These are phyloP conservation scores for Mirounga angustirostris DNA, from an alignment of 2,113 vertebrate genomes.

Conservation along the genomic window DNA sequence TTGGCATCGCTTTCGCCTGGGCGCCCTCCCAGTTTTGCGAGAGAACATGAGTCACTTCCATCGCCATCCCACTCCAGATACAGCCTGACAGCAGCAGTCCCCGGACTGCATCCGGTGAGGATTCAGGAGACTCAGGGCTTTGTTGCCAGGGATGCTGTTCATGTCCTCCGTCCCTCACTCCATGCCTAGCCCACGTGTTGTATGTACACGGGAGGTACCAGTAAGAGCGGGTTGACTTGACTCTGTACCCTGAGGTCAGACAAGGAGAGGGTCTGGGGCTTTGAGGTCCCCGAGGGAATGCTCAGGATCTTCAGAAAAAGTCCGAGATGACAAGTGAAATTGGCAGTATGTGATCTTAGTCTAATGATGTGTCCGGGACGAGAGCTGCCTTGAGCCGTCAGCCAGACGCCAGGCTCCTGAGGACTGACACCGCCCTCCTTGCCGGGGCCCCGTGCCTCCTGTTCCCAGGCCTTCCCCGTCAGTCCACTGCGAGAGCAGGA, in stretches of 20 bases:
- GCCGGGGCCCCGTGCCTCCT: background rate
- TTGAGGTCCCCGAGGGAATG: background rate
- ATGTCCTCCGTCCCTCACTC: background rate
- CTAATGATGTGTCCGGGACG: background rate
- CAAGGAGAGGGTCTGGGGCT: background rate
- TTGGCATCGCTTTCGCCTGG: background rate
- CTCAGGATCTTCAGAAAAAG: background rate
- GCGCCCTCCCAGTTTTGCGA: background rate
- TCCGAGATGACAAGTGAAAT: background rate
- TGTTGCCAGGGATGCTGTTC: background rate
- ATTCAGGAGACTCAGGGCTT: background rate
- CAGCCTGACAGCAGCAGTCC: background rate
- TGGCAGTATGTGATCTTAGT: background rate
- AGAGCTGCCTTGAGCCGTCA: background rate
- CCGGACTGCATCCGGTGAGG: background rate
- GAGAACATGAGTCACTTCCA: background rate
- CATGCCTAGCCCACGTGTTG: background rate
- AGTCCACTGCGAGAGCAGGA: background rate
- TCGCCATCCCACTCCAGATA: fast-evolving
- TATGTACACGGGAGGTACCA: background rate
- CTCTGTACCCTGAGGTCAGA: background rate
- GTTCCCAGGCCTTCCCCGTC: background rate
- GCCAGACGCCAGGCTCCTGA: background rate
- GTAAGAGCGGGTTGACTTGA: background rate
- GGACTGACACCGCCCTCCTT: background rate